Conservation (phyloP, 1,140 invertebrate genomes). For the Bathynomus jamesi region DNA sequence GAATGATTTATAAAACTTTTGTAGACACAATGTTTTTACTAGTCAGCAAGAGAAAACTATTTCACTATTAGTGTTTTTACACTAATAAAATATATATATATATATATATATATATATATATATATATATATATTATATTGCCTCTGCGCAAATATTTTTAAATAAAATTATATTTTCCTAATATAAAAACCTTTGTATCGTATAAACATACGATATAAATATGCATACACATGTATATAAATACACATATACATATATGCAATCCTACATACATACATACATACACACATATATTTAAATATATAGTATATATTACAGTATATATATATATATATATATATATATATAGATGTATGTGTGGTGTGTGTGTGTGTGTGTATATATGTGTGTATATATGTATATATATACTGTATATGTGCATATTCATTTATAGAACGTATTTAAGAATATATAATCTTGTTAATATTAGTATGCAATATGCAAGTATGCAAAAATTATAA, state of each 20-base stretch:
- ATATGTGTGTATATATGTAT: neutral
- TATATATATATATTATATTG: neutral
- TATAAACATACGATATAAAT: neutral
- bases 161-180: neutral
- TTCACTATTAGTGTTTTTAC: neutral
- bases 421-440: neutral
- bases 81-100: neutral
- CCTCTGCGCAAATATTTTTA: neutral
- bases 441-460: neutral
- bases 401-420: neutral
- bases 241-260: neutral
- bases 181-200: neutral
- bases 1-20: no score
- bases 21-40: no score
- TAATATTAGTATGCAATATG: no score
- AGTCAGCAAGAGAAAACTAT: neutral
- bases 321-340: neutral
- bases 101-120: neutral
- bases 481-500: no score
- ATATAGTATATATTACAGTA: neutral
- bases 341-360: no score
- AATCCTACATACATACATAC: neutral
- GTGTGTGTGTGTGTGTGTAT: no score
- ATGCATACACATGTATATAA: neutral
- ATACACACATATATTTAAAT: neutral